Evolutionary conservation across 2,113 vertebrate species (phyloP).

Genomic region (Cricetomys ansorgei): DNA sequence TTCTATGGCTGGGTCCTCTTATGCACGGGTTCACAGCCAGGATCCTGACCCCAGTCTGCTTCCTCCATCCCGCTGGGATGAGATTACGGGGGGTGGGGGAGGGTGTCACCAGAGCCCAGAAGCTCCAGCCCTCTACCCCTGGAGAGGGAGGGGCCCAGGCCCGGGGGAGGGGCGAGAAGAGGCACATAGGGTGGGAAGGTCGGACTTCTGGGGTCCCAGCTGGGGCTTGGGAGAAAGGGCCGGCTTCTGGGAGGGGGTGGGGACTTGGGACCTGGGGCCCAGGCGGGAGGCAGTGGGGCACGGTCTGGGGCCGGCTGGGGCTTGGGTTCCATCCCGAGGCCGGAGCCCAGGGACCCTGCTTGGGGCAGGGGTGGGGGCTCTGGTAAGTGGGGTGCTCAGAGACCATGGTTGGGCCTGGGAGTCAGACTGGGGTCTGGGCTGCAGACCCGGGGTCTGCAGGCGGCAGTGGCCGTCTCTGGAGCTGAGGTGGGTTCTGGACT

Average conservation of each 20-base stretch:
- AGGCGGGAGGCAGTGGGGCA: background rate
- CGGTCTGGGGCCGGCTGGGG: background rate
- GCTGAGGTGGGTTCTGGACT: background rate
- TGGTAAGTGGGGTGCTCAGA: background rate
- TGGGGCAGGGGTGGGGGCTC: background rate
- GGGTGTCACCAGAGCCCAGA: too few relatives aligned
- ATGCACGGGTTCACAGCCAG: background rate
- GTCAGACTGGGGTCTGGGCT: background rate
- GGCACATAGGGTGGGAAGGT: background rate
- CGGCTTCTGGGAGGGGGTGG: background rate
- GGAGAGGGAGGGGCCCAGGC: background rate
- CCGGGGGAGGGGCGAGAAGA: background rate
- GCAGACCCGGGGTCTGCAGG: background rate
- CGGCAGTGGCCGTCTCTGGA: background rate
- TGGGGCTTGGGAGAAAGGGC: slow-evolving; percentile 56
- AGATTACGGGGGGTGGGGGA: background rate
- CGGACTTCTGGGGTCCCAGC: background rate
- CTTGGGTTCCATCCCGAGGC: background rate
- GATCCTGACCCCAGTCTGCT: background rate
- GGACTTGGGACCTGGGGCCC: background rate
- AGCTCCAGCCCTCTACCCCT: background rate
- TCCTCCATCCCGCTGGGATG: background rate
- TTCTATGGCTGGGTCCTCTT: background rate
- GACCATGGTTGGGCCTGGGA: accelerated
- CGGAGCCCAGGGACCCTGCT: background rate